These are phyloP conservation scores for Pterophyllum scalare DNA, from an alignment of 2,113 vertebrate species.

Conservation along the genomic window DNA sequence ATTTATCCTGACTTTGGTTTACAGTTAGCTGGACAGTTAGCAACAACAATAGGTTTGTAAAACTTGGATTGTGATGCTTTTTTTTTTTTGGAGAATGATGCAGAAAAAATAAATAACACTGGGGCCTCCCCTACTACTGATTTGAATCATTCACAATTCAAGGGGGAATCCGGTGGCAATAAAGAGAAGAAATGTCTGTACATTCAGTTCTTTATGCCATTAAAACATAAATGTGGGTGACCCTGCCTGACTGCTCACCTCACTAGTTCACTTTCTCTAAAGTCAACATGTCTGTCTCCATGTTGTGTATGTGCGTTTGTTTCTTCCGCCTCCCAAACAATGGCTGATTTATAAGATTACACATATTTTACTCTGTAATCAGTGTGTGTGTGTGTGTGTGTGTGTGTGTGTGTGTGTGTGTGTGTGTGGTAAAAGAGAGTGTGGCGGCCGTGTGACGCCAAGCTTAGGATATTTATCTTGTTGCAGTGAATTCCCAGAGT, in stretches of 20 bases:
- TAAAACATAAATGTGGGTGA: neutral
- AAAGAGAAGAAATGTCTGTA: neutral
- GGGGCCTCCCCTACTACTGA: neutral
- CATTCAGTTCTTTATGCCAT: neutral
- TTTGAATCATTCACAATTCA: neutral
- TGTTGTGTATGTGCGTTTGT: constrained; percentile 26
- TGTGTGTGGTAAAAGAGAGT: constrained; percentile 33
- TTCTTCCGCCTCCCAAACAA: constrained; percentile 66
- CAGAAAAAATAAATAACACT: neutral
- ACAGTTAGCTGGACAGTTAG: neutral
- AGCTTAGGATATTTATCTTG: constrained; percentile 79
- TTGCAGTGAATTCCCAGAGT: constrained; percentile 76
- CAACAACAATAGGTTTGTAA: neutral
- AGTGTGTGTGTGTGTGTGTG: constrained; percentile 25
- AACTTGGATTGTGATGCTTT: neutral
- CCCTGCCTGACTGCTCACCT: constrained; percentile 61
- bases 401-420: neutral
- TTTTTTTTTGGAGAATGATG: neutral
- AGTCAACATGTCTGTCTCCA: constrained; percentile 66
- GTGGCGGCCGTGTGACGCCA: constrained; percentile 63
- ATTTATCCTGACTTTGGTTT: neutral
- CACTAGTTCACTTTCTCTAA: constrained; percentile 64
- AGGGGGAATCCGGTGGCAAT: neutral
- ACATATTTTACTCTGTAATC: constrained; percentile 79
- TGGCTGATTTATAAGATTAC: constrained; percentile 78